These are phyloP conservation scores for Dryococelus australis DNA, from an alignment of 2,888 invertebrate genomes.

Conservation along the genomic window DNA sequence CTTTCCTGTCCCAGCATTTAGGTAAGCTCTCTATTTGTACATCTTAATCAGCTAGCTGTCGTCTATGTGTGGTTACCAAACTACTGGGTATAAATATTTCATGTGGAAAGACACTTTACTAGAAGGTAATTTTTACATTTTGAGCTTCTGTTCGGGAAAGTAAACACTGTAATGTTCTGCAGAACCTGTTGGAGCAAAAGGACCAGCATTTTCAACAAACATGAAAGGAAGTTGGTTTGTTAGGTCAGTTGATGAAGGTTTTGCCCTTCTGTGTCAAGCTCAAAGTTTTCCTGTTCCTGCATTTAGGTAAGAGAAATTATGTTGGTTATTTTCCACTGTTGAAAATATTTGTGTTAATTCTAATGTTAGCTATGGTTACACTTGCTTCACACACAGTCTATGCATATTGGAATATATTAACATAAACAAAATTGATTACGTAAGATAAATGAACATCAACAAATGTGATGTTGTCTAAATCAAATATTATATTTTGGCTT, in stretches of 20 bases:
- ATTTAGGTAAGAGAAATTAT: conserved; percentile 68
- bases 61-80: background rate
- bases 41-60: background rate
- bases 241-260: conserved; percentile 65
- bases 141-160: background rate
- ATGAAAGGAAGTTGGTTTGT: conserved; percentile 74
- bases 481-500: no score
- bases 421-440: no score
- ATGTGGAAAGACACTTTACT: background rate
- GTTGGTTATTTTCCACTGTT: background rate
- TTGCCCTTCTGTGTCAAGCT: conserved; percentile 63
- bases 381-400: background rate
- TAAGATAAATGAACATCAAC: no score
- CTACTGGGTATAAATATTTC: background rate
- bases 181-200: conserved; percentile 72
- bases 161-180: conserved; percentile 45
- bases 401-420: background rate
- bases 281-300: conserved; percentile 73
- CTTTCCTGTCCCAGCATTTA: conserved; percentile 63
- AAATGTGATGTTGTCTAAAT: no score
- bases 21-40: conserved; percentile 54
- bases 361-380: background rate
- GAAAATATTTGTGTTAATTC: no score
- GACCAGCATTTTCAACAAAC: conserved; percentile 71
- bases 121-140: background rate